Evolutionary conservation across 2,888 invertebrate genomes (phyloP).

Genomic region (Sabatieria punctata): DNA sequence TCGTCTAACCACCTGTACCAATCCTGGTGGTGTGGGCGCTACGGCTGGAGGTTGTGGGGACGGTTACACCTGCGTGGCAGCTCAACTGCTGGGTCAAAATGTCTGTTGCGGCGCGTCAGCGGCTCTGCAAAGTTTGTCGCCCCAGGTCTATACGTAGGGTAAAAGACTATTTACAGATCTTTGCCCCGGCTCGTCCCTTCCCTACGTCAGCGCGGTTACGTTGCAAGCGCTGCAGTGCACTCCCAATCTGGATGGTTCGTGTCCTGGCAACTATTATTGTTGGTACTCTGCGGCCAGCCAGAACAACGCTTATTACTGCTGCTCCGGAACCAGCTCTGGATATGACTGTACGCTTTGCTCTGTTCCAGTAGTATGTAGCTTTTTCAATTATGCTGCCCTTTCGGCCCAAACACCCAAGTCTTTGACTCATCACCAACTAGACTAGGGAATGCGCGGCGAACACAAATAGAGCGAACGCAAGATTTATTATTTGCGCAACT

Average conservation of each 20-base stretch:
- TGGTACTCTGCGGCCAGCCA: slow-evolving; percentile 27
- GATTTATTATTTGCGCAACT: too few relatives aligned
- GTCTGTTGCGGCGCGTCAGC: slow-evolving; percentile 28
- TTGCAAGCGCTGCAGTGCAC: slow-evolving; percentile 31
- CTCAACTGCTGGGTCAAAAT: slow-evolving; percentile 26
- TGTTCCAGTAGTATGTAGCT: too few relatives aligned
- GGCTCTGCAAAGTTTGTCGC: slow-evolving; percentile 24
- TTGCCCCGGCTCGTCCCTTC: slow-evolving; percentile 25
- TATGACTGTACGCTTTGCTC: too few relatives aligned
- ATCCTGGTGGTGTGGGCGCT: slow-evolving; percentile 16
- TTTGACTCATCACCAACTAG: too few relatives aligned
- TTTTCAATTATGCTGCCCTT: too few relatives aligned
- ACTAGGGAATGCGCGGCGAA: too few relatives aligned
- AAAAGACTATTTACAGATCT: slow-evolving; percentile 14
- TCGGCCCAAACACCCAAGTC: too few relatives aligned
- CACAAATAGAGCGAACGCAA: too few relatives aligned
- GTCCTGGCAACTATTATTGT: slow-evolving; percentile 30
- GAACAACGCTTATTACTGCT: slow-evolving; percentile 29
- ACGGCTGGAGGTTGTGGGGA: slow-evolving; percentile 28
- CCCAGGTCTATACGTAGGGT: not conserved
- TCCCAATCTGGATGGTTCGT: slow-evolving; percentile 28
- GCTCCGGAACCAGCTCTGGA: too few relatives aligned
- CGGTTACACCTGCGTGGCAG: slow-evolving; percentile 26
- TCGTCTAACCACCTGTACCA: not conserved
- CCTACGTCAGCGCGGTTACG: slow-evolving; percentile 27